Evolutionary conservation across 2,888 invertebrate genomes (phyloP), one percentile per base, ranked within the genome.

Genomic region (Lepidocyrtoides sp.): DNA sequence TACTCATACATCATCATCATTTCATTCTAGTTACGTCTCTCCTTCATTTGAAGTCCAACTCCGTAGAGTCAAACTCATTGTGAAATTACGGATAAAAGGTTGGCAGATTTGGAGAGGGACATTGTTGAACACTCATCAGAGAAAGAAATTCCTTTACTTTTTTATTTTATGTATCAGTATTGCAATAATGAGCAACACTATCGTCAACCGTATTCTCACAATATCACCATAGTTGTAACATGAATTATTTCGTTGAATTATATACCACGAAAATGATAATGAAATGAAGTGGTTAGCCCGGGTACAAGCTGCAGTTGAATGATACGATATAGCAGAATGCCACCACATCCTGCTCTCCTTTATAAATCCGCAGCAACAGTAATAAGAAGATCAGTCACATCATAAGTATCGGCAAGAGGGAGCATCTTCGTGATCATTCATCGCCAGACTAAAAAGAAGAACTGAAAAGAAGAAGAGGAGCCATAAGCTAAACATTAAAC

Each of bases 401-500:
- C n/a, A n/a, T n/a, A n/a, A n/a, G n/a, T n/a, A n/a, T n/a, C n/a
- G n/a, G 12, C 72, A 51, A 17, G 5, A 69, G 48, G 48, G 23
- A 44, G 14, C 72, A 72, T 32, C n/a, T n/a, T 66, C 66, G 12
- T 69, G 44, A 41, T 72, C 23, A 41, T 44, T 41, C 36, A 69
- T 20, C 41, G 36, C 17, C 32, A 69, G 36, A 69, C 17, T 41
- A 41, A 69, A 69, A 3, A 36, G 69, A 29, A 29, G 8, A 17
- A 41, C 36, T 17, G 36, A 41, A 12, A 69, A 1, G 2, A 20
- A 81, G 26, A 85, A 54, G 54, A 87, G 48, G 77, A 87, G 77
- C 87, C 51, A 79, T 77, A 85, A 75, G 72, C 77, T 77, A 86
- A 60, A 60, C 63, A 86, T 60, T 77, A 79, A 63, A 66, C 83